These are phyloP conservation scores for Porites evermanni DNA, from an alignment of 92 coral and sea anemone species.

Conservation along the genomic window DNA sequence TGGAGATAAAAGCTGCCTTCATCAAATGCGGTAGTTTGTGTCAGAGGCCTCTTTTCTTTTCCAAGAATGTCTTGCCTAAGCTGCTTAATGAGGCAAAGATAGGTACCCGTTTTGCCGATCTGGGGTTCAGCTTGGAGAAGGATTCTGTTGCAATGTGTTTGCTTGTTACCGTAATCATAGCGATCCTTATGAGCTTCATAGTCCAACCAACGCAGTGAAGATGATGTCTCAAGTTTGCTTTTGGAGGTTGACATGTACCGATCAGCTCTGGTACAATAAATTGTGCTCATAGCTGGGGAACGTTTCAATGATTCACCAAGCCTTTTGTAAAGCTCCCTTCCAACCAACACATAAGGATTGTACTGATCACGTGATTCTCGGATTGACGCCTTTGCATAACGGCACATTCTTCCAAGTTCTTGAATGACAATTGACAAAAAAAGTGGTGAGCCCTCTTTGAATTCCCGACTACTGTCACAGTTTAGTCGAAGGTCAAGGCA, in stretches of 20 bases:
- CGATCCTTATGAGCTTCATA: constrained; percentile 44
- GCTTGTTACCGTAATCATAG: constrained; percentile 39
- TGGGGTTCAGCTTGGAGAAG: constrained; percentile 66
- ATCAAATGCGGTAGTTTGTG: neutral
- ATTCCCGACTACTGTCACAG: constrained; percentile 46
- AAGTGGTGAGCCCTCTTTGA: constrained; percentile 22
- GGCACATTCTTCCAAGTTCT: constrained; percentile 66
- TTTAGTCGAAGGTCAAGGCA: constrained; percentile 66
- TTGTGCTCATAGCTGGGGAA: constrained; percentile 49
- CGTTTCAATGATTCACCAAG: constrained; percentile 19
- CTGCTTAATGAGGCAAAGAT: constrained; percentile 38
- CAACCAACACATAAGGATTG: constrained; percentile 50
- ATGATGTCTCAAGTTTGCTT: neutral
- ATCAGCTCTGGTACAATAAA: constrained; percentile 32
- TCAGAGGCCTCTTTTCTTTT: neutral
- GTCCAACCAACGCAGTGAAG: constrained; percentile 45
- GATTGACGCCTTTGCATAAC: constrained; percentile 16
- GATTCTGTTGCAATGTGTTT: constrained; percentile 51
- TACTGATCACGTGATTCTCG: neutral
- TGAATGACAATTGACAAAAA: constrained; percentile 50
- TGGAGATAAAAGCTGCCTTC: neutral
- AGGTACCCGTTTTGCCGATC: constrained; percentile 64
- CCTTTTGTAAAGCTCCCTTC: constrained; percentile 24
- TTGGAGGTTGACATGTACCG: constrained; percentile 34
- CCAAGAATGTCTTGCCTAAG: neutral